These are phyloP conservation scores for Pomatorhinus ruficollis DNA, from an alignment of 2,113 vertebrate species.

Conservation along the genomic window DNA sequence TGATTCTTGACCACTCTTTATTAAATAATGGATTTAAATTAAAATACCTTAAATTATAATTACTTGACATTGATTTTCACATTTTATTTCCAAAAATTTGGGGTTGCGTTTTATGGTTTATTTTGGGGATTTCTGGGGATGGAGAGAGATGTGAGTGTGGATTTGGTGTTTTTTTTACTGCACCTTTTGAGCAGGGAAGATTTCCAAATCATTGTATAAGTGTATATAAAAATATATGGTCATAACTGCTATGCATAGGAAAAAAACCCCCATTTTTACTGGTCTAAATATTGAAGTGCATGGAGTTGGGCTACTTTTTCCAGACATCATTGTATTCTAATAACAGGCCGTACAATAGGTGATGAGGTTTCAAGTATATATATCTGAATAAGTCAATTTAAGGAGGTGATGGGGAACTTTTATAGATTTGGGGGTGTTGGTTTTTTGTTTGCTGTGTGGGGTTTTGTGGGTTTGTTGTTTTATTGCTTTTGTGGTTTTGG, in stretches of 20 bases:
- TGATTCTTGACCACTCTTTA: background rate
- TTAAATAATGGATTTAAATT: background rate
- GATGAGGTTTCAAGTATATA: background rate
- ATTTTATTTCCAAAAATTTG: background rate
- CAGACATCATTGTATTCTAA: background rate
- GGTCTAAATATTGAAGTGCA: background rate
- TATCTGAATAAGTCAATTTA: background rate
- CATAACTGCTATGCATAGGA: background rate
- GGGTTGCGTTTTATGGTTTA: background rate
- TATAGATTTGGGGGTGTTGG: fast-evolving
- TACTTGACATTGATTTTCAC: background rate
- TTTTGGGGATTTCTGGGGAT: fast-evolving
- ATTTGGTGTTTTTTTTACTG: background rate
- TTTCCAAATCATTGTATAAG: background rate
- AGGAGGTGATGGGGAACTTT: background rate
- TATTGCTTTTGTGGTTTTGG: fast-evolving
- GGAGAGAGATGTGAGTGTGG: fast-evolving
- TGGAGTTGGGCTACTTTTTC: background rate
- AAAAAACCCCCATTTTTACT: background rate
- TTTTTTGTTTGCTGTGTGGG: background rate
- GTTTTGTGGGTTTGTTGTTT: background rate
- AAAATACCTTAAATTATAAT: background rate
- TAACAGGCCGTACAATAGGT: background rate
- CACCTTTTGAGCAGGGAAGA: background rate
- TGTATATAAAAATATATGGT: background rate